Conservation (phyloP, 2,113 vertebrate species). For the Ramphastos sulfuratus region DNA sequence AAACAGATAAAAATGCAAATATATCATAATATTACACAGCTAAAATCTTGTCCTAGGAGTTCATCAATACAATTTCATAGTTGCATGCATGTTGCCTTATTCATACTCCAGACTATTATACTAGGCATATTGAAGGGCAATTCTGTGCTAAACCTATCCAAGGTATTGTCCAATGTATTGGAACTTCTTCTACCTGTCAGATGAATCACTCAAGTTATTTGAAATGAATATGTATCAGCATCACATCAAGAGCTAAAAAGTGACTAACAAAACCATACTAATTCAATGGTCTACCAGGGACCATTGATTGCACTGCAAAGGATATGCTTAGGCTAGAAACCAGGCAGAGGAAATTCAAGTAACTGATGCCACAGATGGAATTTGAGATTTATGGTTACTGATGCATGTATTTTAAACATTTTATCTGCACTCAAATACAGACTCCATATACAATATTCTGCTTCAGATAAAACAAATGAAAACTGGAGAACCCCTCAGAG, state of each 20-base stretch:
- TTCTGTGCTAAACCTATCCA: neutral
- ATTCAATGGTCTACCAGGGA: conserved; percentile 28
- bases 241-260: conserved; percentile 18
- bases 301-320: conserved; percentile 18
- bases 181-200: conserved; percentile 41
- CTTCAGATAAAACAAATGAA: conserved; percentile 19
- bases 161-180: conserved; percentile 23
- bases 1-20: conserved; percentile 21
- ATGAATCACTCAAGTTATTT: neutral
- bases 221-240: conserved; percentile 40
- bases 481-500: neutral
- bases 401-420: neutral
- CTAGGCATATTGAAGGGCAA: neutral
- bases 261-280: conserved; percentile 24
- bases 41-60: neutral
- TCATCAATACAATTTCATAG: conserved; percentile 19
- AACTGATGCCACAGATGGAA: neutral
- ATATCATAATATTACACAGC: neutral
- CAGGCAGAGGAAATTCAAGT: conserved; percentile 27
- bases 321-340: conserved; percentile 15
- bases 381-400: neutral
- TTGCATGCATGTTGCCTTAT: neutral
- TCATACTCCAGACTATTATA: neutral
- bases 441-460: neutral
- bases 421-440: neutral